These are phyloP conservation scores for Eolophus roseicapilla DNA, from an alignment of 2,113 vertebrate genomes.

Conservation along the genomic window DNA sequence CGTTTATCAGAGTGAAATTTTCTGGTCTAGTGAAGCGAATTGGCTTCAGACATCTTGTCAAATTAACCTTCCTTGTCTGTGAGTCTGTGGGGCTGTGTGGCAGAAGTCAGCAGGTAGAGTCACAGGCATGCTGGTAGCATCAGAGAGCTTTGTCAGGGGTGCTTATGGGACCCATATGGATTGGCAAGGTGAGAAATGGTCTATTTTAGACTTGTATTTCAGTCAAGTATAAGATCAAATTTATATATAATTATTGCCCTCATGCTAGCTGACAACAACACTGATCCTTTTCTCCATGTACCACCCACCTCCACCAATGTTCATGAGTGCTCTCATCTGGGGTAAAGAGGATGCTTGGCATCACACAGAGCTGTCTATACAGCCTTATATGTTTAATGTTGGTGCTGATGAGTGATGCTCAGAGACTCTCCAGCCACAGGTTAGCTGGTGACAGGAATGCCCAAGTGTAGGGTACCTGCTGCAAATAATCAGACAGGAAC, in stretches of 20 bases:
- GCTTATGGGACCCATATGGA: fast-evolving
- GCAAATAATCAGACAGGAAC: background rate
- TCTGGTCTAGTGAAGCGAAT: background rate
- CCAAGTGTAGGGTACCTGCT: background rate
- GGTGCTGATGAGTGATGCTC: background rate
- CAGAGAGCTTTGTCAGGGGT: background rate
- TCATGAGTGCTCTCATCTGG: background rate
- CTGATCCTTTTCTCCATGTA: background rate
- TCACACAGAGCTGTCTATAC: background rate
- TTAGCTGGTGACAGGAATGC: background rate
- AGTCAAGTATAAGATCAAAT: background rate
- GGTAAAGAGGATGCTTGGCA: background rate
- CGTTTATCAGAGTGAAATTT: background rate
- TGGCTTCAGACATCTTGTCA: background rate
- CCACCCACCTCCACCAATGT: background rate
- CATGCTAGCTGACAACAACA: background rate
- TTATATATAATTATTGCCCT: background rate
- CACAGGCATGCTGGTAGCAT: background rate
- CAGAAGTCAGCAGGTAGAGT: background rate
- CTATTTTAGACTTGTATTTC: background rate
- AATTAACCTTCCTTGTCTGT: background rate
- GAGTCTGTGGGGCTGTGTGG: fast-evolving
- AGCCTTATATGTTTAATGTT: background rate
- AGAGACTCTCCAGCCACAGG: background rate
- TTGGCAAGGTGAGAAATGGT: background rate